Percentiles rank a stretch among this genome's conserved stretches.
These are phyloP conservation scores for Cryptus viduatorius DNA, from an alignment of 2,888 invertebrate species.

Conservation along the genomic window DNA sequence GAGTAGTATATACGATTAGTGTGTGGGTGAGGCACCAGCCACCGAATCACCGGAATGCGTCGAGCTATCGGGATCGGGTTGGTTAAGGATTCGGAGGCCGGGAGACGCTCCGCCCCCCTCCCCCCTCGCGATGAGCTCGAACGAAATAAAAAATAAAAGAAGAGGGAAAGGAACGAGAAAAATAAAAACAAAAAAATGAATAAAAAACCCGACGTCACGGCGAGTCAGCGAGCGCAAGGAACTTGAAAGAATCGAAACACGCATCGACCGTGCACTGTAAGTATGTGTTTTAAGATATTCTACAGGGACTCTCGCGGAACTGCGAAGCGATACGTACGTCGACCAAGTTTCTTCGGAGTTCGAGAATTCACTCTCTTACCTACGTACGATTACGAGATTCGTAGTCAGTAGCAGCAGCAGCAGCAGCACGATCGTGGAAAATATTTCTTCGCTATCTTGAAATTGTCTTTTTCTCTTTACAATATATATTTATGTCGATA, in stretches of 20 bases:
- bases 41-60: constrained; percentile 75
- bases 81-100: constrained; percentile 74
- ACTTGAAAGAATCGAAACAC: constrained; percentile 7
- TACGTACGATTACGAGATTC: constrained; percentile 20
- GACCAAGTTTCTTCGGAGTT: neutral
- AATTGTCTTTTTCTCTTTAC: neutral
- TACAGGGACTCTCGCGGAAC: neutral
- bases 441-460: neutral
- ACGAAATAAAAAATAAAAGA: constrained; percentile 50
- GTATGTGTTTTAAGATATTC: neutral
- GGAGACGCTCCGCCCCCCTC: constrained; percentile 71
- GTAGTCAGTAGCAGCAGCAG: neutral
- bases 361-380: neutral
- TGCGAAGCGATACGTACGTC: neutral
- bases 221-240: neutral
- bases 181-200: constrained; percentile 29
- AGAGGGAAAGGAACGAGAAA: constrained; percentile 24
- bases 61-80: constrained; percentile 74
- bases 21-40: constrained; percentile 43
- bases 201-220: neutral
- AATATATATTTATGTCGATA: neutral
- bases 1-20: constrained; percentile 27
- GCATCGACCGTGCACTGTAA: neutral
- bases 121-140: constrained; percentile 42
- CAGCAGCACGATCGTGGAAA: constrained; percentile 12